Evolutionary conservation across 1,140 invertebrate genomes (phyloP).

Genomic region (Ooceraea biroi): DNA sequence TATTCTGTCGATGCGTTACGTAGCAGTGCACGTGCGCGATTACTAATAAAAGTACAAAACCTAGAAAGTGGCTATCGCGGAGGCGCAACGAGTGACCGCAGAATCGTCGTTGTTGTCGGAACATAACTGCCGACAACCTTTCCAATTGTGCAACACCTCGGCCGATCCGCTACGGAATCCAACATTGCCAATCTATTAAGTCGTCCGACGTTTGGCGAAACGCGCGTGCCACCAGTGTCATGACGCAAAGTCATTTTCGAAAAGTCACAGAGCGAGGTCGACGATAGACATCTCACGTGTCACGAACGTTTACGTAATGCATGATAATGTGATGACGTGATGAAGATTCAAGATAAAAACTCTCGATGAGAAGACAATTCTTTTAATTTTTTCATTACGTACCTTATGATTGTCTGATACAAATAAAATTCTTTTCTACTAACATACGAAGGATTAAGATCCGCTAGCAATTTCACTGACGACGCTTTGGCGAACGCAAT

Average conservation of each 20-base stretch:
- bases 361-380: background rate
- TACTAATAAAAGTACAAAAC: slow-evolving; percentile 67
- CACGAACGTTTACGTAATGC: background rate
- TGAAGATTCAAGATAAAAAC: too few species aligned
- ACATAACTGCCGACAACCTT: slow-evolving; percentile 62
- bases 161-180: slow-evolving; percentile 64
- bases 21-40: slow-evolving; percentile 70
- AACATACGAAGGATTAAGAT: background rate
- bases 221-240: background rate
- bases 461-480: too few species aligned
- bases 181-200: slow-evolving; percentile 58
- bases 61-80: slow-evolving; percentile 67
- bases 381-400: too few species aligned
- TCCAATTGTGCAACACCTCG: slow-evolving; percentile 72
- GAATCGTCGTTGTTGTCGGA: slow-evolving; percentile 69
- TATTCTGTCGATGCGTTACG: slow-evolving; percentile 70
- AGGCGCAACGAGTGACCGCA: slow-evolving; percentile 65
- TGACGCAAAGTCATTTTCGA: background rate
- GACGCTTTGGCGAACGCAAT: background rate
- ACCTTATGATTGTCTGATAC: background rate
- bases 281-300: background rate
- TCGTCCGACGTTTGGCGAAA: slow-evolving; percentile 32
- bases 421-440: background rate
- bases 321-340: background rate
- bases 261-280: background rate